These are phyloP conservation scores for Pangasius sanitwongsei DNA, from an alignment of 2,797 vertebrate genomes.

Conservation along the genomic window DNA sequence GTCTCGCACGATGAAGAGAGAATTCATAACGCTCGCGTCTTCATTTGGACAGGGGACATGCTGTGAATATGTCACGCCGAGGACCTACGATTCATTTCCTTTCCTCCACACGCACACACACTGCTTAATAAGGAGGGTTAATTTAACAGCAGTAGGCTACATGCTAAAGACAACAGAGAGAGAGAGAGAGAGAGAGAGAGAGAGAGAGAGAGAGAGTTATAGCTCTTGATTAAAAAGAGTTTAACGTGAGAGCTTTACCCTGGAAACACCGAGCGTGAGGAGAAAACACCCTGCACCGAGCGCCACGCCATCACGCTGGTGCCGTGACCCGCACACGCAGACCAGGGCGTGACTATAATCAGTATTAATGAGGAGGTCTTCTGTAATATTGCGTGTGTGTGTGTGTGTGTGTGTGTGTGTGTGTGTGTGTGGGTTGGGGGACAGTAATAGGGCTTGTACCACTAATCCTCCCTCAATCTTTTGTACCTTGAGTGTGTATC, in stretches of 20 bases:
- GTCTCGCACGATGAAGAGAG: constrained; percentile 57
- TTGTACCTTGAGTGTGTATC: not conserved
- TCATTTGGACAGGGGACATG: constrained; percentile 37
- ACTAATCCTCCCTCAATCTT: not conserved
- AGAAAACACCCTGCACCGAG: too few species aligned
- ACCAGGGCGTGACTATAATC: not conserved
- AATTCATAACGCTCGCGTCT: constrained; percentile 38
- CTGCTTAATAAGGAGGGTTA: constrained; percentile 30
- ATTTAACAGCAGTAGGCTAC: constrained; percentile 2
- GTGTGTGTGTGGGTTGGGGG: not conserved
- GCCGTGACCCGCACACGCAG: not conserved
- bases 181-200: constrained; percentile 12
- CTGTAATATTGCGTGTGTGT: not conserved
- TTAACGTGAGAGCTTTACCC: not conserved
- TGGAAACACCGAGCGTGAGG: not conserved
- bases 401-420: not conserved
- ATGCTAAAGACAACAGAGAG: constrained; percentile 2
- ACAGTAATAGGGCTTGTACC: not conserved
- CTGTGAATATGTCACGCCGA: constrained; percentile 54
- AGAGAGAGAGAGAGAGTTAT: not conserved
- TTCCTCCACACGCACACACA: constrained; percentile 13
- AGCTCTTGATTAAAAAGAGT: not conserved
- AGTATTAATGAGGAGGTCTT: not conserved
- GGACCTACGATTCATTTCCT: constrained; percentile 54
- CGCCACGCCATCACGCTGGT: not conserved